A percentile compares a stretch with the other conserved stretches of the same genome.
Conservation (phyloP, 2,113 vertebrate species). For the Gopherus evgoodei region DNA sequence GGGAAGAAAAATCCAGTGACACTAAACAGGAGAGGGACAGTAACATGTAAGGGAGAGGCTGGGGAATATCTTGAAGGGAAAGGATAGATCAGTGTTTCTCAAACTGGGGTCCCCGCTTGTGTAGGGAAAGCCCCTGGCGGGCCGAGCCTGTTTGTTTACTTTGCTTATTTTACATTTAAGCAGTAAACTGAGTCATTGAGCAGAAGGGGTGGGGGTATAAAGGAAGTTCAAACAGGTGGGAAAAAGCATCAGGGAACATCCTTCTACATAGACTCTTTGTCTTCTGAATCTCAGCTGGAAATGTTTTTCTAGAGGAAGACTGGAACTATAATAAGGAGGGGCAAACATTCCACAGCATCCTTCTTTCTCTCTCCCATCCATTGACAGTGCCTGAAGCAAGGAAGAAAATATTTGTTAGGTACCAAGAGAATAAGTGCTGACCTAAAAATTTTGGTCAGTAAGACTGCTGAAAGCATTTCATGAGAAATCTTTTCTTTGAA, state of each 20-base stretch:
- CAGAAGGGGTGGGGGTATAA: not conserved
- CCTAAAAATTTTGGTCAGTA: not conserved
- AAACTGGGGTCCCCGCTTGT: too few relatives aligned
- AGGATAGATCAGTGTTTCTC: not conserved
- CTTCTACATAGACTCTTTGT: not conserved
- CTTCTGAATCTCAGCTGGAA: not conserved
- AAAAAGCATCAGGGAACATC: not conserved
- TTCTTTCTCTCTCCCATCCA: not conserved
- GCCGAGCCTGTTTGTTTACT: too few relatives aligned
- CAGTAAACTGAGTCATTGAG: too few relatives aligned
- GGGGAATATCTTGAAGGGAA: not conserved
- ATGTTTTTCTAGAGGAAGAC: not conserved
- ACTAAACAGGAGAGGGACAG: not conserved
- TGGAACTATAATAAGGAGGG: not conserved
- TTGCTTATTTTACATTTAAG: too few relatives aligned
- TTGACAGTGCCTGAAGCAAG: not conserved
- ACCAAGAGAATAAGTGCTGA: not conserved
- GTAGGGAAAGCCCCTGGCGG: too few relatives aligned
- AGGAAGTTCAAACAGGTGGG: not conserved
- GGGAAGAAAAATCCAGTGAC: not conserved
- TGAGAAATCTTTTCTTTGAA: not conserved
- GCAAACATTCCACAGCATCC: not conserved
- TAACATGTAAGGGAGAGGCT: not conserved
- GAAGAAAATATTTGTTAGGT: not conserved
- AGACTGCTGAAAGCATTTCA: not conserved